These are phyloP conservation scores for Himalopsyche anomala DNA, from an alignment of 2,888 invertebrate species.

Conservation along the genomic window DNA sequence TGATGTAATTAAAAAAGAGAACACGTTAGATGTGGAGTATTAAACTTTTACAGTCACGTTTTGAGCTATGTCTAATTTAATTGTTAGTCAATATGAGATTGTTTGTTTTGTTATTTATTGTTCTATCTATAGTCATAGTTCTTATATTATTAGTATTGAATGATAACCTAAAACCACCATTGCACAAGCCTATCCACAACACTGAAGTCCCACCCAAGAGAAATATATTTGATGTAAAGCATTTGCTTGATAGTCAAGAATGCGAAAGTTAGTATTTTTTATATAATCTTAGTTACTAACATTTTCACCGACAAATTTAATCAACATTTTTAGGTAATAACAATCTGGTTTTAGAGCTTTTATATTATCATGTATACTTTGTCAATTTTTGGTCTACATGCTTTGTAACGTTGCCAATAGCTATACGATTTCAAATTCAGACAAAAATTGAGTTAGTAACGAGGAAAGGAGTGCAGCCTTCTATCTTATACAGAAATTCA, in stretches of 20 bases:
- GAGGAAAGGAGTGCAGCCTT: no score
- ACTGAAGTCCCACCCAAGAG: not conserved
- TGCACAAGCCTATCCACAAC: not conserved
- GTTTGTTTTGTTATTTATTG: not conserved
- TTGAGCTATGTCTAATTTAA: not conserved
- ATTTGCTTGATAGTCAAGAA: constrained; percentile 26
- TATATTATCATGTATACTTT: no score
- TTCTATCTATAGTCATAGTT: constrained; percentile 14
- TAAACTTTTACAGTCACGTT: no score
- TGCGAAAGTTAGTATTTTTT: constrained; percentile 19
- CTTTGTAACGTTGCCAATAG: no score
- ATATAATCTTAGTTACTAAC: not conserved
- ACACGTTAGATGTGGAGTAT: no score
- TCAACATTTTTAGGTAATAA: not conserved
- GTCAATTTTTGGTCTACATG: no score
- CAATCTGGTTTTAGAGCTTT: no score
- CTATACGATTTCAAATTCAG: no score
- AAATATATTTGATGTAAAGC: constrained; percentile 9
- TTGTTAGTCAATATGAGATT: constrained; percentile 22
- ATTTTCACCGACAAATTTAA: not conserved
- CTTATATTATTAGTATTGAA: not conserved
- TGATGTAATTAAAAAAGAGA: no score
- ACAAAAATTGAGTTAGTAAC: no score
- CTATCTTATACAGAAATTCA: no score
- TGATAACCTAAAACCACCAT: not conserved